These are phyloP conservation scores for Lepidurus apus DNA, from an alignment of 1,140 invertebrate species.

Conservation along the genomic window DNA sequence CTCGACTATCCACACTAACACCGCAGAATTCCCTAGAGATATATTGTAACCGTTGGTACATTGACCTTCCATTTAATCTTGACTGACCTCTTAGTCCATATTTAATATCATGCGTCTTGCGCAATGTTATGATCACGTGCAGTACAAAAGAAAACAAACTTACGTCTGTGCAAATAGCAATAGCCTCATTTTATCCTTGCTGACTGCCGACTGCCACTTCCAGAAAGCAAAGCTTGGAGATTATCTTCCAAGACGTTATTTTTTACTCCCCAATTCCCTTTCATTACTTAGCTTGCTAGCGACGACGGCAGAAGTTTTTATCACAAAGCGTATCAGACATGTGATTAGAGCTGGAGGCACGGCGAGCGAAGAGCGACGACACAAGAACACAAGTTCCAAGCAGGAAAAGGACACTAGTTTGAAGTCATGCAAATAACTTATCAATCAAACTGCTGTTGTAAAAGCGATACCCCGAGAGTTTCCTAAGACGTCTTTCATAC, in stretches of 20 bases:
- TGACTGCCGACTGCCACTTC: background rate
- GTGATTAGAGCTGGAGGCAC: background rate
- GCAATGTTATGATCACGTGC: no score
- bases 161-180: no score
- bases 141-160: no score
- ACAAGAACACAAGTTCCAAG: background rate
- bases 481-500: background rate
- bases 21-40: no score
- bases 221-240: background rate
- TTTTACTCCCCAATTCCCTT: background rate
- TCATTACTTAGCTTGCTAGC: background rate
- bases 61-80: no score
- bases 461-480: background rate
- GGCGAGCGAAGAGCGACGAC: background rate
- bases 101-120: no score
- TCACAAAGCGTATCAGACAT: background rate
- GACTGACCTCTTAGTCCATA: no score
- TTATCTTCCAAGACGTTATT: background rate
- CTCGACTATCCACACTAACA: background rate
- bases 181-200: background rate
- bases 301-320: background rate
- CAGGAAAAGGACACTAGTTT: background rate
- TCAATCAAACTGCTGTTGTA: constrained; percentile 15
- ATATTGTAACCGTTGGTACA: no score
- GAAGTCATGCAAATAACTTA: constrained; percentile 14